Conservation (phyloP, 1,140 invertebrate genomes). For the Eubasilissa regina region DNA sequence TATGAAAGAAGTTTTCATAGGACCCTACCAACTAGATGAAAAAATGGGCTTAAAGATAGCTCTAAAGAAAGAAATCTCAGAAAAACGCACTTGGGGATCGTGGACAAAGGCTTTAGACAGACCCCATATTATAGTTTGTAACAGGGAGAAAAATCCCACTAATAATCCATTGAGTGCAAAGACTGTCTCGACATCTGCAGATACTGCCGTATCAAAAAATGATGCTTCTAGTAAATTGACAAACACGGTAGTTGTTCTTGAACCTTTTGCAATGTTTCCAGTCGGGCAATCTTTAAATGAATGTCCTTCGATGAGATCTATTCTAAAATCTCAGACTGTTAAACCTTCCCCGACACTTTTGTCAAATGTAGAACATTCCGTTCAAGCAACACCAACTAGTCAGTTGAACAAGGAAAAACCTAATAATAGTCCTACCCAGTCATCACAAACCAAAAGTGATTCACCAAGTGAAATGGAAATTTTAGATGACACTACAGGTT, state of each 20-base stretch:
- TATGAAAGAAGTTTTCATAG: constrained; percentile 43
- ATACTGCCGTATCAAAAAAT: neutral
- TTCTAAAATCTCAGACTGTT: neutral
- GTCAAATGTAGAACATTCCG: too few relatives aligned
- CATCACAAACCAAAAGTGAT: neutral
- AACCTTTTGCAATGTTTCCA: neutral
- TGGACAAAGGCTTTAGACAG: constrained; percentile 31
- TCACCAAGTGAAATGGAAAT: neutral
- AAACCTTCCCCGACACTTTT: too few relatives aligned
- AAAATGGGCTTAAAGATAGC: constrained; percentile 27
- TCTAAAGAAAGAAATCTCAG: neutral
- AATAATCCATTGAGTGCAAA: neutral
- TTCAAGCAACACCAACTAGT: too few relatives aligned
- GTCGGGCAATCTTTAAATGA: neutral
- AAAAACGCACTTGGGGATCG: constrained; percentile 14
- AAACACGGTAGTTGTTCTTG: constrained; percentile 17
- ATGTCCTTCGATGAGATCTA: neutral
- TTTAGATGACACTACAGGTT: neutral
- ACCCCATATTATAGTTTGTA: constrained; percentile 27
- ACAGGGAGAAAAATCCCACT: neutral
- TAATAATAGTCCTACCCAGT: neutral
- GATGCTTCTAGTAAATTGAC: neutral
- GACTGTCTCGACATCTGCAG: neutral
- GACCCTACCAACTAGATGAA: constrained; percentile 42
- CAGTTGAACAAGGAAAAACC: neutral